Conservation (phyloP, 64 coral and sea anemone genomes). For the Pocillopora verrucosa region DNA sequence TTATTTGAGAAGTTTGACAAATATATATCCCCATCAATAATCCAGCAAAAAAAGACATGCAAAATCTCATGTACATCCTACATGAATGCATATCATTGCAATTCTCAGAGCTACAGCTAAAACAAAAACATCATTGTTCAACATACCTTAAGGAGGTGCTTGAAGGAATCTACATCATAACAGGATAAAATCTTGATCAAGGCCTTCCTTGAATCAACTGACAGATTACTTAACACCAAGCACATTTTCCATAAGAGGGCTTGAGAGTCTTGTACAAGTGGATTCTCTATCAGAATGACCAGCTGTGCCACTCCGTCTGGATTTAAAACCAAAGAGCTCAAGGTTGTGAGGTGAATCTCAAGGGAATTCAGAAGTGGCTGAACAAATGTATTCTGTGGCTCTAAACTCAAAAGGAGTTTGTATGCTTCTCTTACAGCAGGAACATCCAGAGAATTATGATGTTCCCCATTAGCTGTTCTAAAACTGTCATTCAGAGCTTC, state of each 20-base stretch:
- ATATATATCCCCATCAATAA: no score
- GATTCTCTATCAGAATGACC: slow-evolving; percentile 86
- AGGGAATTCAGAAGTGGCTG: slow-evolving; percentile 75
- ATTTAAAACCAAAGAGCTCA: slow-evolving; percentile 55
- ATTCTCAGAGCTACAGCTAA: no score
- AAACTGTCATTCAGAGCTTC: slow-evolving; percentile 98
- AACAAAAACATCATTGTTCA: background rate
- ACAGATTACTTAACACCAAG: slow-evolving; percentile 62
- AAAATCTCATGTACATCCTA: no score
- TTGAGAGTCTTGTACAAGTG: slow-evolving; percentile 65
- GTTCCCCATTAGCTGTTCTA: slow-evolving; percentile 23
- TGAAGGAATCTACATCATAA: slow-evolving; percentile 61
- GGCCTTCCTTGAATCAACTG: slow-evolving; percentile 34
- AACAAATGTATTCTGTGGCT: slow-evolving; percentile 67
- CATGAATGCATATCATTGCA: no score
- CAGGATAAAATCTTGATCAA: slow-evolving; percentile 53
- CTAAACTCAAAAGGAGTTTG: slow-evolving; percentile 66
- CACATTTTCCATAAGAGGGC: slow-evolving; percentile 75
- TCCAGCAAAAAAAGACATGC: no score
- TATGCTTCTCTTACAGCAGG: slow-evolving; percentile 76
- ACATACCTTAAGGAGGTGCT: slow-evolving; percentile 65
- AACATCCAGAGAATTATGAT: slow-evolving; percentile 63
- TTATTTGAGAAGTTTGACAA: no score
- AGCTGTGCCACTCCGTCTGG: slow-evolving; percentile 77
- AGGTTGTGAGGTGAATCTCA: slow-evolving; percentile 85